These are phyloP conservation scores for Drosophila greeni DNA, from an alignment of 2,888 invertebrate genomes.

Conservation along the genomic window DNA sequence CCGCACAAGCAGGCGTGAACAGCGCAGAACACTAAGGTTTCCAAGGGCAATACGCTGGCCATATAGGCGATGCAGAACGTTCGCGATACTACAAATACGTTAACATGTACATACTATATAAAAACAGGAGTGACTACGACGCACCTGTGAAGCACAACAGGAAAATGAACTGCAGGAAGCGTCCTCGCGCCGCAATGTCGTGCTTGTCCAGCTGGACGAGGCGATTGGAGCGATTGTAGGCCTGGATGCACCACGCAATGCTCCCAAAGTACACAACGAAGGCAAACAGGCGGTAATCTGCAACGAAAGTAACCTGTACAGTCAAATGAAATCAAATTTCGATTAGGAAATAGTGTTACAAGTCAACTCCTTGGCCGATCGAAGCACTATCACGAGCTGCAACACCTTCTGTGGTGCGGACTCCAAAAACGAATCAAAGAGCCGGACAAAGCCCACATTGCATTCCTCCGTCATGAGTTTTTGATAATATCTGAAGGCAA, in stretches of 20 bases:
- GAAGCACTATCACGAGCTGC: conserved; percentile 52
- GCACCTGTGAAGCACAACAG: conserved; percentile 55
- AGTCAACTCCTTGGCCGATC: conserved; percentile 35
- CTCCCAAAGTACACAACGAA: conserved; percentile 54
- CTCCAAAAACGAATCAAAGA: conserved; percentile 59
- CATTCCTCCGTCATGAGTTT: conserved; percentile 55
- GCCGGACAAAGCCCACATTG: conserved; percentile 59
- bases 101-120: not conserved
- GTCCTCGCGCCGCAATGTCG: conserved; percentile 52
- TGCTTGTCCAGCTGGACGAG: conserved; percentile 57
- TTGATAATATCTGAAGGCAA: conserved; percentile 45
- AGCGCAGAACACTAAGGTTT: conserved; percentile 44
- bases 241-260: conserved; percentile 54
- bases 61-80: conserved; percentile 53
- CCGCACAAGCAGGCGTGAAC: conserved; percentile 43
- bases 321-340: conserved; percentile 37
- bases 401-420: conserved; percentile 57
- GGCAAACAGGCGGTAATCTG: conserved; percentile 47
- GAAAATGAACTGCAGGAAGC: conserved; percentile 53
- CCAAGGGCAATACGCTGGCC: conserved; percentile 51
- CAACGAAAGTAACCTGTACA: not conserved
- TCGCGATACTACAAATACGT: conserved; percentile 45
- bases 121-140: not conserved
- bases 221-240: conserved; percentile 61
- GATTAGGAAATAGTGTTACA: conserved; percentile 36